phyloP scores from a whole-genome alignment of 2,888 invertebrate species.

The Diachrysia chrysitis region DNA sequence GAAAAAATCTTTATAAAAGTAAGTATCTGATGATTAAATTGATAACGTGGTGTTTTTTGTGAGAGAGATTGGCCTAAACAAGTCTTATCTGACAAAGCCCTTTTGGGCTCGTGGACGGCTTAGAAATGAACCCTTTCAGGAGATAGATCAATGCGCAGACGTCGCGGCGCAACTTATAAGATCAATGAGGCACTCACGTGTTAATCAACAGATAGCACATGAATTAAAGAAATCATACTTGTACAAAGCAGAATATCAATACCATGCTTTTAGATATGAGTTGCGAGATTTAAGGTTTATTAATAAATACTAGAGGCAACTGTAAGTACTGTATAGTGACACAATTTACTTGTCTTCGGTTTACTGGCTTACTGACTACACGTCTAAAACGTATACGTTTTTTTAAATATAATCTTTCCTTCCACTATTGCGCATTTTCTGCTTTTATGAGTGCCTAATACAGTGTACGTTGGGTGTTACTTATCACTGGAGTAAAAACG shows the following conservation, averaged over 20 bases:
- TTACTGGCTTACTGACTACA: too few relatives aligned
- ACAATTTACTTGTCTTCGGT: too few relatives aligned
- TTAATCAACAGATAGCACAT: too few relatives aligned
- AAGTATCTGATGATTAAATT: slow-evolving; percentile 80
- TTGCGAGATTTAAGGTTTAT: too few relatives aligned
- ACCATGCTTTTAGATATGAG: too few relatives aligned
- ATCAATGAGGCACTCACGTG: neutral
- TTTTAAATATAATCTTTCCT: neutral
- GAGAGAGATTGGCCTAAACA: slow-evolving; percentile 75
- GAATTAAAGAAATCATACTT: too few relatives aligned
- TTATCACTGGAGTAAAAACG: neutral
- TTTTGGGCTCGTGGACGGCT: slow-evolving; percentile 73
- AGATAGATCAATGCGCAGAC: slow-evolving; percentile 75
- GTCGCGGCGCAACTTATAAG: slow-evolving; percentile 48
- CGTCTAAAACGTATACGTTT: neutral
- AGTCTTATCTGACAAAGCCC: slow-evolving; percentile 80
- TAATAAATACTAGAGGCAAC: too few relatives aligned
- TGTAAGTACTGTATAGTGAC: too few relatives aligned
- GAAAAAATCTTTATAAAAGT: slow-evolving; percentile 54
- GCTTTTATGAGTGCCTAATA: neutral
- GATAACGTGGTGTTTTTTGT: slow-evolving; percentile 77
- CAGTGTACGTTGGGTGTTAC: neutral
- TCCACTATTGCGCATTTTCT: neutral
- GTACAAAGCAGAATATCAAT: too few relatives aligned
- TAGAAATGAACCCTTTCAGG: slow-evolving; percentile 80